Base-by-base conservation (phyloP, 2,113 vertebrate genomes). In the Seriola aureovittata region DNA sequence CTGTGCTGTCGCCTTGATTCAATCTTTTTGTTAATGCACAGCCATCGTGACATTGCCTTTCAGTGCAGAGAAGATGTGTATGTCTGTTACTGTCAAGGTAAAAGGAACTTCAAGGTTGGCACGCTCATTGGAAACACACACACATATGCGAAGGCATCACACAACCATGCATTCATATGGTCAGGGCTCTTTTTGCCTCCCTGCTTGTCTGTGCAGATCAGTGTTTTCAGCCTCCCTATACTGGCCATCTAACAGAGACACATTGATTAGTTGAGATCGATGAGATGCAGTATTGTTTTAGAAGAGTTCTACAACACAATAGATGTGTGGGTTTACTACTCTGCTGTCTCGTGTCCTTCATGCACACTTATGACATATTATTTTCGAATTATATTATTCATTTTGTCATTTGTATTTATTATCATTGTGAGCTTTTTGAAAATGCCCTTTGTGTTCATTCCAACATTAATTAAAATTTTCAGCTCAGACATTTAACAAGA, bases 191-290 rank as follows among this genome's bases (percentile, higher is more conserved):
- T 66, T 71, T 71, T 71, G 72, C 48, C 66, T 80, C 72, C 23
- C n/a, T 71, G 78, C 62, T 69, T 81, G 84, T 88, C 90, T 78
- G 75, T 84, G 73, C 62, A 59, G 62, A 88, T 88, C 76, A 80
- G 80, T 65, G 81, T 80, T 76, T 77, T 54, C 62, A 67, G 79
- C 58, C 55, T 86, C 82, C 78, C 85, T 32, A 72, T 32, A 72
- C 78, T 75, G 86, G 79, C 76, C 40, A 38, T 71, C 78, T 78
- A 78, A 21, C 80, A 84, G 66, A 79, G 63, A 88, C 73, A 82
- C 75, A 90, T 85, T 88, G 91, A 92, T 93, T 88, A 85, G 82
- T 71, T 55, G 57, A 76, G 83, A 89, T 91, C 87, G 64, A 92
- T 93, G 84, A 66, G 86, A 48, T 78, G 78, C 78, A 70, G 72